Conservation (phyloP, 2,113 vertebrate genomes). For the Tenrec ecaudatus region DNA sequence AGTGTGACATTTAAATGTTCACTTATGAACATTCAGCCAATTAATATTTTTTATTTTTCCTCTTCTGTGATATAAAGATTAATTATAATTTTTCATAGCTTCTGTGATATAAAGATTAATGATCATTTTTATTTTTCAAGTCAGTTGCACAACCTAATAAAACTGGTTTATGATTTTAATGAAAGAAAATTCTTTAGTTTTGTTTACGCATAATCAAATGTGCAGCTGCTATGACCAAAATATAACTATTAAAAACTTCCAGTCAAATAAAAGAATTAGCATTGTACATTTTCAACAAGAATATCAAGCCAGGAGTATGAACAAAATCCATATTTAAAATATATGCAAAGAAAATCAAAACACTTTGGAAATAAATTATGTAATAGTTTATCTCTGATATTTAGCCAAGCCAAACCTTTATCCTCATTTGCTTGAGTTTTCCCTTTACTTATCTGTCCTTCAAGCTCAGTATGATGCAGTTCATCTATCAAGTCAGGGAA, state of each 20-base stretch:
- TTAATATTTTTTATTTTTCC: slow-evolving; percentile 44
- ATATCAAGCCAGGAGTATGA: slow-evolving; percentile 47
- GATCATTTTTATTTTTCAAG: slow-evolving; percentile 39
- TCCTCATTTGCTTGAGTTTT: background rate
- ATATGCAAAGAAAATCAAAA: background rate
- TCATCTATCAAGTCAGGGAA: background rate
- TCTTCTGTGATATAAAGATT: slow-evolving; percentile 36
- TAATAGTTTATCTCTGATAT: background rate
- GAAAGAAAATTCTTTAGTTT: slow-evolving; percentile 57
- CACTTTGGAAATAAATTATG: background rate
- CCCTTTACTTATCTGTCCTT: background rate
- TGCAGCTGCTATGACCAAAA: slow-evolving; percentile 8
- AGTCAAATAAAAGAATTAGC: background rate
- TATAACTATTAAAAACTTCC: background rate
- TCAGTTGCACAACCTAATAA: slow-evolving; percentile 27
- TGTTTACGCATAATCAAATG: slow-evolving; percentile 47
- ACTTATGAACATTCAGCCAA: background rate
- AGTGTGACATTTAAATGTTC: slow-evolving; percentile 35
- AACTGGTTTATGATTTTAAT: slow-evolving; percentile 58
- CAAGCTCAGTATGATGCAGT: background rate
- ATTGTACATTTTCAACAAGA: slow-evolving; percentile 31
- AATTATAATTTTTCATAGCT: slow-evolving; percentile 36
- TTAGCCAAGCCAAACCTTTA: background rate
- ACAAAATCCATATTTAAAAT: background rate
- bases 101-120: slow-evolving; percentile 52